Conservation (phyloP, 2,888 invertebrate genomes). For the Odontomyia ornata region DNA sequence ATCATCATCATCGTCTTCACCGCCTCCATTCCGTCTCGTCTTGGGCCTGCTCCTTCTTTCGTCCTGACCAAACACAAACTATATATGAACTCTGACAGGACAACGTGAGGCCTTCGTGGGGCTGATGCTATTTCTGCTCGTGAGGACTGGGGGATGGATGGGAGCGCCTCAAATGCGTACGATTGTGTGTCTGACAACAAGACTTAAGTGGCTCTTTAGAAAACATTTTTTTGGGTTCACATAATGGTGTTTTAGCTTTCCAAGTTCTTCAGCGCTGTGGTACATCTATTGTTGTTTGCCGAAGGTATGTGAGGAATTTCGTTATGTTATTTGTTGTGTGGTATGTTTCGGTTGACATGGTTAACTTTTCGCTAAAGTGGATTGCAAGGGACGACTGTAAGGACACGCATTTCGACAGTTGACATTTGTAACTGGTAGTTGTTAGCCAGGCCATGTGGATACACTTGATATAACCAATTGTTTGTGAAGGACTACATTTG, state of each 20-base stretch:
- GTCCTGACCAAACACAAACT: too few species aligned
- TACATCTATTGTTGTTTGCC: slow-evolving; percentile 24
- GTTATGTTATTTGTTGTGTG: background rate
- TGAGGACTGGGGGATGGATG: background rate
- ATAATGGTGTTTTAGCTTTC: slow-evolving; percentile 32
- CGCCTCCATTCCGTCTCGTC: background rate
- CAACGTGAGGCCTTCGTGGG: background rate
- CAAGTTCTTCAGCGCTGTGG: background rate
- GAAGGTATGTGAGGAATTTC: slow-evolving; percentile 19
- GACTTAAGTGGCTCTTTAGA: slow-evolving; percentile 39
- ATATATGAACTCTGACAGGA: background rate
- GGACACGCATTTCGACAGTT: slow-evolving; percentile 3
- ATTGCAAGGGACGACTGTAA: background rate
- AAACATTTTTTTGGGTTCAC: slow-evolving; percentile 24
- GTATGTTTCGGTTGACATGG: background rate
- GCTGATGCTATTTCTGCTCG: background rate
- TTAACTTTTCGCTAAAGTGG: background rate
- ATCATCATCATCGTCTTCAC: background rate
- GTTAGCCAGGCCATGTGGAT: background rate
- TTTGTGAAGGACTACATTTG: too few species aligned
- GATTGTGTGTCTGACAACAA: slow-evolving; percentile 37
- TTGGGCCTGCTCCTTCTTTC: background rate
- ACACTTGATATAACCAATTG: too few species aligned
- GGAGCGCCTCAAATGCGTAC: slow-evolving; percentile 14
- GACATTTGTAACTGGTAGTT: background rate